A percentile compares a stretch with the other conserved stretches of the same genome.
Conservation (phyloP, 2,113 vertebrate genomes). For the Halichoeres trimaculatus region DNA sequence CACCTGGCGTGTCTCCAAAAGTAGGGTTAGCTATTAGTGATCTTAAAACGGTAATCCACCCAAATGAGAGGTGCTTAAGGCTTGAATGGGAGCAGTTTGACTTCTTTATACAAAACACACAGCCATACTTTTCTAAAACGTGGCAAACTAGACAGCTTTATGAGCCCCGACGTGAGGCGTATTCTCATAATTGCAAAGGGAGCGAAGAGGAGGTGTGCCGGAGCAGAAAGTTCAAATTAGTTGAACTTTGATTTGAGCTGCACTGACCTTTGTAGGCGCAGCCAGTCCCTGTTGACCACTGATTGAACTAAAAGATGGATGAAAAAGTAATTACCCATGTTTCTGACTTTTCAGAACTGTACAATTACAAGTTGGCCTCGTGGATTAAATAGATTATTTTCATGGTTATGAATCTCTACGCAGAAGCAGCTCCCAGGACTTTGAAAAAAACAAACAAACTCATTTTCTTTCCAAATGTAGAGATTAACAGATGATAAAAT, state of each 20-base stretch:
- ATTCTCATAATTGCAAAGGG: neutral
- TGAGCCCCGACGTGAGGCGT: neutral
- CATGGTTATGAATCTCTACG: neutral
- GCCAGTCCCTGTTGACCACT: neutral
- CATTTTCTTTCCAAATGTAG: neutral
- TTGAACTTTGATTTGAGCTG: neutral
- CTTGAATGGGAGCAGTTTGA: constrained; percentile 1
- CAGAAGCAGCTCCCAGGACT: neutral
- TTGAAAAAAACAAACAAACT: neutral
- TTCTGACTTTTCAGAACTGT: neutral
- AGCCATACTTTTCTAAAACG: neutral
- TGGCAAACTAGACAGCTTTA: neutral
- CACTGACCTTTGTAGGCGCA: neutral
- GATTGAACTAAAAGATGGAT: neutral
- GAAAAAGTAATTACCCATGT: neutral
- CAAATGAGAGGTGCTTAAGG: neutral
- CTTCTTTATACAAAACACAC: neutral
- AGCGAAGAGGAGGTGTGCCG: neutral
- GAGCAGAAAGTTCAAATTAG: neutral
- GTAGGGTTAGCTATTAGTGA: neutral
- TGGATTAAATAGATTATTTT: neutral
- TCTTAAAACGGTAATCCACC: neutral
- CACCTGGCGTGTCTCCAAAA: neutral
- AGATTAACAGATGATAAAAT: too few species aligned
- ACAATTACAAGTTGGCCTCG: constrained; percentile 1